phyloP scores from a whole-genome alignment of 2,797 vertebrate genomes.

The Sebastes cheni region DNA sequence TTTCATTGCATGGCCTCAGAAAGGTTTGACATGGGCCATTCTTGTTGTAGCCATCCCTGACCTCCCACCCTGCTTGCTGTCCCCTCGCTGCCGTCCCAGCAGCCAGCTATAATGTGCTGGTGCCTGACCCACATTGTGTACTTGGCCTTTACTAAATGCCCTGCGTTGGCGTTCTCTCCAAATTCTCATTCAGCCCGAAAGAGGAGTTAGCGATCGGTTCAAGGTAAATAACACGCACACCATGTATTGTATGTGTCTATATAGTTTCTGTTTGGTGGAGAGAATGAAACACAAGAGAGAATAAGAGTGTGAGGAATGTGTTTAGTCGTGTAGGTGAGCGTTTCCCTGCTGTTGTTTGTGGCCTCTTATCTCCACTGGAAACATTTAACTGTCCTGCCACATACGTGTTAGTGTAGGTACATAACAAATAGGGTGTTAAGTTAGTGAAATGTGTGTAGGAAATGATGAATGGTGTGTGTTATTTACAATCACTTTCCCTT shows the following conservation, averaged over 20 bases:
- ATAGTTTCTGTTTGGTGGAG: slow-evolving; percentile 53
- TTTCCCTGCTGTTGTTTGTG: slow-evolving; percentile 38
- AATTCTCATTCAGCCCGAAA: slow-evolving; percentile 82
- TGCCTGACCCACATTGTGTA: slow-evolving; percentile 41
- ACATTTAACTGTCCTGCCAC: slow-evolving; percentile 18
- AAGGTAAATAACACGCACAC: slow-evolving; percentile 75
- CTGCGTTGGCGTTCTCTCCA: slow-evolving; percentile 71
- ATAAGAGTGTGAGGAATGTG: slow-evolving; percentile 29
- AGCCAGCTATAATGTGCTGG: slow-evolving; percentile 57
- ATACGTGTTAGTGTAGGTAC: background rate
- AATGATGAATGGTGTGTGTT: background rate
- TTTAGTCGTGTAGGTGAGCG: slow-evolving; percentile 43
- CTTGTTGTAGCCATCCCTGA: slow-evolving; percentile 31
- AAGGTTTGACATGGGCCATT: slow-evolving; percentile 22
- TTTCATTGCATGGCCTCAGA: slow-evolving; percentile 59
- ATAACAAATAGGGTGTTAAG: background rate
- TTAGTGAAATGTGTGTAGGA: background rate
- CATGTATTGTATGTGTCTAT: slow-evolving; percentile 46
- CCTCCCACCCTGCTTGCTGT: slow-evolving; percentile 53
- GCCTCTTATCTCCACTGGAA: slow-evolving; percentile 27
- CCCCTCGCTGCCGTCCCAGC: slow-evolving; percentile 46
- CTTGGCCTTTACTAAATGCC: slow-evolving; percentile 50
- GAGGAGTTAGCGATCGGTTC: slow-evolving; percentile 80
- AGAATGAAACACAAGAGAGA: slow-evolving; percentile 30
- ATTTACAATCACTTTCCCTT: background rate